Evolutionary conservation across 2,797 vertebrate species (phyloP), one percentile per base, ranked within the genome.

Genomic region (Helostoma temminkii): DNA sequence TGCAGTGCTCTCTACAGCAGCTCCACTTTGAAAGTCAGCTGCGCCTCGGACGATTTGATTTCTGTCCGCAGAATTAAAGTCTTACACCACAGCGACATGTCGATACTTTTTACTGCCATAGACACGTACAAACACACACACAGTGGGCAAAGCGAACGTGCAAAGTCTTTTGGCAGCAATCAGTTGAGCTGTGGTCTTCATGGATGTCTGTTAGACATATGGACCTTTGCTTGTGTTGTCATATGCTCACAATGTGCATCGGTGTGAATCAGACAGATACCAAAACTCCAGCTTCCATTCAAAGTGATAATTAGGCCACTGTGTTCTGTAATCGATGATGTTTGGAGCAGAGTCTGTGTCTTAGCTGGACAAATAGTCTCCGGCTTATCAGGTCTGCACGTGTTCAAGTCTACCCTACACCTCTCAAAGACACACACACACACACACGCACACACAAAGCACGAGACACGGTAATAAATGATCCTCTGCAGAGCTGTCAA

Each of bases 21-120:
- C 68, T 71, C 69, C 76, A 73, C 61, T 78, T 42, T 74, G 26
- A 53, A 76, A 81, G 77, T 78, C 61, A 43, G 72, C 60, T 64
- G 66, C 15, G n/a, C 49, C 16, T 36, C 3, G 12, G 15, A 62
- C 22, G 48, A 57, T 42, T 59, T 1, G 0, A 50, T 32, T 47
- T 26, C 56, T 65, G 43, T 53, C 64, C 57, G 46, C 47, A 16
- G 37, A 74, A 50, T 15, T 62, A 41, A 63, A 69, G 52, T 1
- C 5, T 5, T 30, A 5, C 49, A 4, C 14, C 42, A 28, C 34
- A 28, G 28, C 61, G 75, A 73, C 64, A 46, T 9, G 42, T 9
- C 64, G 22, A 42, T 39, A 41, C 26, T 39, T 60, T 66, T 63
- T 24, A 56, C 55, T 43, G 55, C 54, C 21, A 18, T 32, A 41